These are phyloP conservation scores for Geothlypis trichas DNA, from an alignment of 2,113 vertebrate genomes.

Conservation along the genomic window DNA sequence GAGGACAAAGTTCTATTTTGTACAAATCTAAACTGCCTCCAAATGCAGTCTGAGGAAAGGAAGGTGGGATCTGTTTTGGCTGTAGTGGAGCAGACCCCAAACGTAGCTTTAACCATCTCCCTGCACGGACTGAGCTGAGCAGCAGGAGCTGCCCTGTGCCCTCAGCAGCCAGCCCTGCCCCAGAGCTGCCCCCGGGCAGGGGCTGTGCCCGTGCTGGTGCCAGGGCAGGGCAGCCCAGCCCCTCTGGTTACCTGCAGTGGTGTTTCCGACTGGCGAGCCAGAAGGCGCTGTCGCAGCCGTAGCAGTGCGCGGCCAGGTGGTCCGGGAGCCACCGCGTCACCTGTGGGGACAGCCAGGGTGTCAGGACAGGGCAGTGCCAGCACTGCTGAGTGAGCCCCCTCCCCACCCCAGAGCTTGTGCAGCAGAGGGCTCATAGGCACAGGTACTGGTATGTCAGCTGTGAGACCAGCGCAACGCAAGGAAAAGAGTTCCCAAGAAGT, in stretches of 20 bases:
- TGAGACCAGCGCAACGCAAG: neutral
- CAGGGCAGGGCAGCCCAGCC: neutral
- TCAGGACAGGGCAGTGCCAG: neutral
- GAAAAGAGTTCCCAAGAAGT: neutral
- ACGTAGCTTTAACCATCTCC: fast-evolving
- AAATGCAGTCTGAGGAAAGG: neutral
- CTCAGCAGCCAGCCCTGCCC: neutral
- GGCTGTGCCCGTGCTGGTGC: fast-evolving
- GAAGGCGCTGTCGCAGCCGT: constrained; percentile 92
- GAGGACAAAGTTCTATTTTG: neutral
- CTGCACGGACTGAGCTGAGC: fast-evolving
- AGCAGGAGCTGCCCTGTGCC: neutral
- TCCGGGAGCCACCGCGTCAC: constrained; percentile 97
- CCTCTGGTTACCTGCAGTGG: constrained; percentile 88
- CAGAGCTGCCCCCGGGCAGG: neutral
- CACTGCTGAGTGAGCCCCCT: neutral
- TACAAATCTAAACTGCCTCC: neutral
- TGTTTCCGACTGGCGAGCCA: constrained; percentile 95
- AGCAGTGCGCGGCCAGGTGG: constrained; percentile 94
- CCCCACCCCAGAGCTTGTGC: neutral
- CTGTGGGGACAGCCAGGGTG: constrained; percentile 57
- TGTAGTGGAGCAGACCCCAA: neutral
- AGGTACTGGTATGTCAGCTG: neutral
- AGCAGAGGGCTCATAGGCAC: constrained; percentile 48
- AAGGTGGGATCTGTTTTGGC: neutral